phyloP scores from a whole-genome alignment of 2,888 invertebrate species.

The Hemicrepidius hirtus region DNA sequence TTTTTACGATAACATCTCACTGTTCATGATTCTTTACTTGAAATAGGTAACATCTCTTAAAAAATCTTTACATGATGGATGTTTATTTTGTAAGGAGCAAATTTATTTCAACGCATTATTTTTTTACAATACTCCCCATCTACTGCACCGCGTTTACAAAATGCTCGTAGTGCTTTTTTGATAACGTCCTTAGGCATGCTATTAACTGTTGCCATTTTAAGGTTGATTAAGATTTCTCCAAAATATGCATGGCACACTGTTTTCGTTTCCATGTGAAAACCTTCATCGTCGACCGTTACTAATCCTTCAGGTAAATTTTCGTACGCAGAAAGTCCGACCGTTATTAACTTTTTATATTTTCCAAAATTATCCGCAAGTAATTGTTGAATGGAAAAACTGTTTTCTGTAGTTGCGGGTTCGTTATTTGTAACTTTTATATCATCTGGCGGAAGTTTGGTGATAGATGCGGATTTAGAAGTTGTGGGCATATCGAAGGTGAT shows the following conservation, averaged over 20 bases:
- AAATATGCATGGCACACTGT: constrained; percentile 71
- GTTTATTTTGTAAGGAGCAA: neutral
- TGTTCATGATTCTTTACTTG: no score
- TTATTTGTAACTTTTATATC: neutral
- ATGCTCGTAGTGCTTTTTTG: constrained; percentile 62
- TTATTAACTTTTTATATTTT: constrained; percentile 46
- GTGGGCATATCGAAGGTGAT: constrained; percentile 67
- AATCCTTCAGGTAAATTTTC: constrained; percentile 63
- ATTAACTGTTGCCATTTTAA: constrained; percentile 58
- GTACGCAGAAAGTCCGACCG: constrained; percentile 58
- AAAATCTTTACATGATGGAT: neutral
- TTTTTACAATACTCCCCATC: constrained; percentile 62
- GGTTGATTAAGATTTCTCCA: constrained; percentile 66
- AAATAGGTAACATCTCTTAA: no score
- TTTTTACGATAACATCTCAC: no score
- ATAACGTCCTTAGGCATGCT: constrained; percentile 61
- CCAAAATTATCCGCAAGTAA: neutral
- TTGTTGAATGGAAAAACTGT: neutral
- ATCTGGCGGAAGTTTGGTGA: neutral
- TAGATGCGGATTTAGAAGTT: neutral
- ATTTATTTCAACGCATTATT: neutral
- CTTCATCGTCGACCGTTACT: constrained; percentile 68
- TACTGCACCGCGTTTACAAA: constrained; percentile 64
- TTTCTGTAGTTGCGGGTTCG: neutral
- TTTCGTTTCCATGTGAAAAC: constrained; percentile 69